Evolutionary conservation across 2,888 invertebrate genomes (phyloP), one percentile per base, ranked within the genome.

Genomic region (Yponomeuta sedellus): DNA sequence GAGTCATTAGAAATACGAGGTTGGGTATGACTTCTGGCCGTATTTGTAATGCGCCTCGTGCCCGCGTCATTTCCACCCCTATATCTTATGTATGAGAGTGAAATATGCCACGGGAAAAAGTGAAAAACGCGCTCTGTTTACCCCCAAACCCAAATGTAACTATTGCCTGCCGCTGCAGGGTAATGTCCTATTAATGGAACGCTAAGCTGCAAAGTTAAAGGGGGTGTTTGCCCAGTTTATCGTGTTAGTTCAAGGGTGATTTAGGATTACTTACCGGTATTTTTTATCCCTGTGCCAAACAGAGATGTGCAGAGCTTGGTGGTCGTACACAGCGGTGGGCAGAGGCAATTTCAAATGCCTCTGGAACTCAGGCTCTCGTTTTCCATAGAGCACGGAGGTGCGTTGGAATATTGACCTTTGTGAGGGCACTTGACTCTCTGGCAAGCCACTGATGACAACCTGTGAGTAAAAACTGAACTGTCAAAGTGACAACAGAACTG

Each of bases 201-300:
- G 61, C 34, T 61, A 61, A 25, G 61, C 61, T 61, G 10, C 61
- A n/a, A 25, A 61, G 25, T 25, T 44, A 34, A 25, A 61, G 39
- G 20, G 58, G 20, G 10, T 61, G 22, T 61, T 22, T 25, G 12
- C 61, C 61, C 28, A 34, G 28, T 19, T 16, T 59, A 52, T 52
- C 44, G 44, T 16, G 44, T 52, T 16, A 16, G 12, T 52, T 16
- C 16, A 52, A 52, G 44, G 44, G 44, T 52, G 44, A 16, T 52
- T 52, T 52, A 52, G 44, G 44, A 12, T 52, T 5, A 77, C 81
- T 74, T 76, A 97, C 97, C 96, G 95, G 81, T 94, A 94, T 72
- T 94, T 94, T 73, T 96, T 94, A 85, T 97, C 96, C 72, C 97
- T 92, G 81, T 97, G 97, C 97, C 97, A 97, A 62, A 96, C 96